Conservation (phyloP, 2,888 invertebrate genomes). For the Agriopis aurantiaria region DNA sequence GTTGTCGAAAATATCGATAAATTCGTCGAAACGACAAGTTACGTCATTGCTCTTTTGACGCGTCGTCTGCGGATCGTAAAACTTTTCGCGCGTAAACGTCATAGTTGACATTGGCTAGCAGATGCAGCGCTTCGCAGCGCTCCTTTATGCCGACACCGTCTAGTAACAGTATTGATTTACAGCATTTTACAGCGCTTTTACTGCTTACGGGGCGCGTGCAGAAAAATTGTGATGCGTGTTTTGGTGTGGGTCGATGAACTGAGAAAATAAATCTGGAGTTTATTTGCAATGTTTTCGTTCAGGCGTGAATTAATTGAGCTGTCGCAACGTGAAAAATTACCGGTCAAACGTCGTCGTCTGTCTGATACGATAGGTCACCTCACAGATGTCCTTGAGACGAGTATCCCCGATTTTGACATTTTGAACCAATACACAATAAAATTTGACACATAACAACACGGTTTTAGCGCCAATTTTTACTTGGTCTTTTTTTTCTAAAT, state of each 20-base stretch:
- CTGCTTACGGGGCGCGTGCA: slow-evolving; percentile 49
- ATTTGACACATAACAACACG: no score
- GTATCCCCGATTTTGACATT: neutral
- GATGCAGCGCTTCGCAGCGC: slow-evolving; percentile 79
- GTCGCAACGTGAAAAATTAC: neutral
- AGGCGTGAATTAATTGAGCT: neutral
- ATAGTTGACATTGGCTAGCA: slow-evolving; percentile 79
- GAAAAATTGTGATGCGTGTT: slow-evolving; percentile 54
- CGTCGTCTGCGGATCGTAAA: slow-evolving; percentile 82
- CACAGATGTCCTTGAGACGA: slow-evolving; percentile 3
- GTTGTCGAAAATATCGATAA: slow-evolving; percentile 47
- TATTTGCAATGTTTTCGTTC: slow-evolving; percentile 1
- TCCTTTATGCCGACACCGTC: slow-evolving; percentile 72
- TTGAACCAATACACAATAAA: neutral
- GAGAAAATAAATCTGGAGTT: slow-evolving; percentile 23
- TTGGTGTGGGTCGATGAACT: slow-evolving; percentile 49
- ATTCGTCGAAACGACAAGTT: slow-evolving; percentile 45
- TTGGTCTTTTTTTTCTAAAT: no score
- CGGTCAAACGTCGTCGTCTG: neutral
- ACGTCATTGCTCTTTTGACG: slow-evolving; percentile 74
- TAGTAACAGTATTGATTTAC: slow-evolving; percentile 76
- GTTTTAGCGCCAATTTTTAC: no score
- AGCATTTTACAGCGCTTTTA: slow-evolving; percentile 68
- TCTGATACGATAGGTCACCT: neutral
- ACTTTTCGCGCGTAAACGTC: slow-evolving; percentile 86